phyloP scores from a whole-genome alignment of 2,888 invertebrate species.

The Stramonita haemastoma region DNA sequence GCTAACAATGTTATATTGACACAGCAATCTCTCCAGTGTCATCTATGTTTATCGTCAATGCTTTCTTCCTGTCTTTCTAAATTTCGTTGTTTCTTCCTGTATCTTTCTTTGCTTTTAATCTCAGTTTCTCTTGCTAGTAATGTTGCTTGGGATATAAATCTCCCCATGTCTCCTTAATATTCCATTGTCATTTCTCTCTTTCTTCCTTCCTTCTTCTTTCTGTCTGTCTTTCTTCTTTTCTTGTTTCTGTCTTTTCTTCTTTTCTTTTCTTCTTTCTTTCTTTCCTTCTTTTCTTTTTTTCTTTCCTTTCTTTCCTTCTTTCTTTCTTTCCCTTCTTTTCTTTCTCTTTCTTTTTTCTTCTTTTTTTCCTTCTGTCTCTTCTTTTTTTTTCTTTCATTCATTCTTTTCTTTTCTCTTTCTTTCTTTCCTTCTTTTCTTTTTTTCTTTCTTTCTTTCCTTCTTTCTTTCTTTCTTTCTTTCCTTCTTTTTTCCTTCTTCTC shows the following conservation, averaged over 20 bases:
- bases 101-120: no score
- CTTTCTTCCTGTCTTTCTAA: no score
- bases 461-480: no score
- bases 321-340: not conserved
- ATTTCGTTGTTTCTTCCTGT: no score
- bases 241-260: not conserved
- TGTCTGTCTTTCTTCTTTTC: not conserved
- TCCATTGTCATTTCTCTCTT: not conserved
- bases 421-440: not conserved
- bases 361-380: not conserved
- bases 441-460: not conserved
- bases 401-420: not conserved
- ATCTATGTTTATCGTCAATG: no score
- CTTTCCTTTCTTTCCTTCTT: not conserved
- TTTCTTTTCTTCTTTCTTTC: not conserved
- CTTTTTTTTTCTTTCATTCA: not conserved
- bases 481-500: not conserved
- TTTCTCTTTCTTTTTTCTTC: not conserved
- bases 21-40: no score
- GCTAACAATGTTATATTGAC: no score
- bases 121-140: no score
- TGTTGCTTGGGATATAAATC: no score
- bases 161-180: no score
- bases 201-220: not conserved
- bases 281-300: no score